These are phyloP conservation scores for Capitella teleta DNA, from an alignment of 1,140 invertebrate genomes.

Conservation along the genomic window DNA sequence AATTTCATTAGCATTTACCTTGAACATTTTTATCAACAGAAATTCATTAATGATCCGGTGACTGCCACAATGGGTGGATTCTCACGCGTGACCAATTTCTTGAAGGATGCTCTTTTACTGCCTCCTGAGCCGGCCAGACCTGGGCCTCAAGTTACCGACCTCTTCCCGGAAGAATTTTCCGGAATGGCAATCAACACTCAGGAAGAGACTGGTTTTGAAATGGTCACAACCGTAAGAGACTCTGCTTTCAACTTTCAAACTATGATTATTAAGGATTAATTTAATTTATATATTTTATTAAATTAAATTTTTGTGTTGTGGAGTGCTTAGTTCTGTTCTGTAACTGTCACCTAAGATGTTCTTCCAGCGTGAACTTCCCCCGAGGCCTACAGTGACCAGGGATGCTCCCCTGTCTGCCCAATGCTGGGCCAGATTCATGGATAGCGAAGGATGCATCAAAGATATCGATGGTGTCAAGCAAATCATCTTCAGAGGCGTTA, in stretches of 20 bases:
- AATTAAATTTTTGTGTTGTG: too few species aligned
- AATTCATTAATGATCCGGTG: conserved; percentile 56
- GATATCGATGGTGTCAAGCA: conserved; percentile 52
- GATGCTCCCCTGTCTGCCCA: conserved; percentile 55
- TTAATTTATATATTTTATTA: too few species aligned
- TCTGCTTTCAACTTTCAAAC: too few species aligned
- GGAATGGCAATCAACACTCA: conserved; percentile 43
- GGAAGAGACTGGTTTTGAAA: conserved; percentile 42
- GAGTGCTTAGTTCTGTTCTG: too few species aligned
- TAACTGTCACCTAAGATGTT: too few species aligned
- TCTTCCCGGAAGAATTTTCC: conserved; percentile 46
- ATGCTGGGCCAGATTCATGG: conserved; percentile 67
- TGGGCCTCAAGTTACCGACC: conserved; percentile 42
- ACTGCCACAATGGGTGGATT: conserved; percentile 70
- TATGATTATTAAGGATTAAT: too few species aligned
- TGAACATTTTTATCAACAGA: too few species aligned
- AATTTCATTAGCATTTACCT: too few species aligned
- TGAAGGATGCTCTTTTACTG: conserved; percentile 35
- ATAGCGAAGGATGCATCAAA: conserved; percentile 56
- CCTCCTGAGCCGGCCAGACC: conserved; percentile 25
- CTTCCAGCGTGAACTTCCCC: conserved; percentile 37
- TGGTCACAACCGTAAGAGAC: conserved; percentile 30
- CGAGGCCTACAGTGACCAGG: conserved; percentile 34
- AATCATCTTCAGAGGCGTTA: conserved; percentile 80
- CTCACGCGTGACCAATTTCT: conserved; percentile 64